phyloP scores from a whole-genome alignment of 92 coral and sea anemone genomes.

The Actinernus sp. region DNA sequence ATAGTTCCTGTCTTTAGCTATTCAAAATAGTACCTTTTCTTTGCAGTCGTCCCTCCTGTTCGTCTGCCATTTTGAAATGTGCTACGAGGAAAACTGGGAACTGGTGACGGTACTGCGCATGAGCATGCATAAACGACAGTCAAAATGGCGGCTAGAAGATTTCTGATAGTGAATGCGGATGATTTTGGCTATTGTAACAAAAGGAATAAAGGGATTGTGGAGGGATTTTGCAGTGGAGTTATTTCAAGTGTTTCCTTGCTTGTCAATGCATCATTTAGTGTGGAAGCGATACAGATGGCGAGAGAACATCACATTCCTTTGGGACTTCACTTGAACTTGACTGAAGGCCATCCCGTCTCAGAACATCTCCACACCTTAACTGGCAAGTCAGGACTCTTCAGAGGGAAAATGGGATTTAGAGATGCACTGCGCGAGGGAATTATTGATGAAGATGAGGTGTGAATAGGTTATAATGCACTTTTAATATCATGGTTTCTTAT shows the following conservation, averaged over 20 bases:
- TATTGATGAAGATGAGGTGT: conserved; percentile 77
- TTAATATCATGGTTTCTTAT: too few species aligned
- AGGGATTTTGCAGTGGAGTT: conserved; percentile 76
- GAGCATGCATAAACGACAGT: too few species aligned
- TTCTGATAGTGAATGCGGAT: conserved; percentile 87
- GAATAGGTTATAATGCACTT: too few species aligned
- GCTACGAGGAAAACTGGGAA: too few species aligned
- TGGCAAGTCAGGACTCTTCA: conserved; percentile 63
- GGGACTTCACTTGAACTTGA: conserved; percentile 89
- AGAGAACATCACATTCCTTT: conserved; percentile 63
- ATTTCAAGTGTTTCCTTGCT: conserved; percentile 85
- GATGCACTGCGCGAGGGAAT: conserved; percentile 58
- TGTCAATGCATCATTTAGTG: conserved; percentile 67
- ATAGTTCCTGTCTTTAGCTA: too few species aligned
- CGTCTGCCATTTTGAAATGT: too few species aligned
- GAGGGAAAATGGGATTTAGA: conserved; percentile 89
- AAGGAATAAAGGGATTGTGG: conserved; percentile 86
- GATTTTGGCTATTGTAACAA: conserved; percentile 92
- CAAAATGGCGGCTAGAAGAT: too few species aligned
- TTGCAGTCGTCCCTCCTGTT: too few species aligned
- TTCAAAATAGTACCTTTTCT: too few species aligned
- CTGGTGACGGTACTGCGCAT: too few species aligned
- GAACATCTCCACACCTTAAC: conserved; percentile 39
- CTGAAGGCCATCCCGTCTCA: conserved; percentile 83
- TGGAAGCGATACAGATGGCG: conserved; percentile 77